Evolutionary conservation across 2,797 vertebrate genomes (phyloP).

Genomic region (Tiaroga cobitis): DNA sequence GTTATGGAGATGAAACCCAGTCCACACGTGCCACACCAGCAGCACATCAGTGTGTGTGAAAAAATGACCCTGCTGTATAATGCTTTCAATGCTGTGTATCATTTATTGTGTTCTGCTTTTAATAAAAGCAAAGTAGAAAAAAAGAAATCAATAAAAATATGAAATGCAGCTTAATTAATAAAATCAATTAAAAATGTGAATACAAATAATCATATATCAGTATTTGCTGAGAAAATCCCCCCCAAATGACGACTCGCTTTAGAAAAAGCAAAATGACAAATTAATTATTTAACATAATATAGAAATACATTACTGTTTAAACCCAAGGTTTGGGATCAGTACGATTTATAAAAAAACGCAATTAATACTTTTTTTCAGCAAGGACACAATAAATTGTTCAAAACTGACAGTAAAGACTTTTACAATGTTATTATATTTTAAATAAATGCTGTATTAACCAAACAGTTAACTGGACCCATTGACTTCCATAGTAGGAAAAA

Average conservation of each 20-base stretch:
- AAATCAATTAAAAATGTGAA: neutral
- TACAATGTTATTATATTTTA: neutral
- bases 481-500: too few relatives aligned
- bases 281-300: neutral
- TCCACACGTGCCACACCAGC: neutral
- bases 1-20: constrained; percentile 40
- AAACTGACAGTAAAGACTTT: neutral
- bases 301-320: neutral
- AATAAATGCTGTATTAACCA: too few relatives aligned
- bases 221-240: neutral
- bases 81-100: neutral
- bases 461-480: too few relatives aligned
- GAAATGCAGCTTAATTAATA: neutral
- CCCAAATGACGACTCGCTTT: neutral
- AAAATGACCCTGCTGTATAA: neutral
- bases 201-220: neutral
- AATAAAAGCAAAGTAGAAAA: neutral
- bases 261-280: neutral
- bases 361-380: neutral
- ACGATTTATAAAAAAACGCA: neutral
- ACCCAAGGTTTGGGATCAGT: neutral
- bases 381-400: neutral
- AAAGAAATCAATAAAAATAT: neutral
- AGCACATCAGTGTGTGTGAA: neutral
- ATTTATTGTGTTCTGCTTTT: neutral